Evolutionary conservation across 2,888 invertebrate species (phyloP).

Genomic region (Drosophila meridiana): DNA sequence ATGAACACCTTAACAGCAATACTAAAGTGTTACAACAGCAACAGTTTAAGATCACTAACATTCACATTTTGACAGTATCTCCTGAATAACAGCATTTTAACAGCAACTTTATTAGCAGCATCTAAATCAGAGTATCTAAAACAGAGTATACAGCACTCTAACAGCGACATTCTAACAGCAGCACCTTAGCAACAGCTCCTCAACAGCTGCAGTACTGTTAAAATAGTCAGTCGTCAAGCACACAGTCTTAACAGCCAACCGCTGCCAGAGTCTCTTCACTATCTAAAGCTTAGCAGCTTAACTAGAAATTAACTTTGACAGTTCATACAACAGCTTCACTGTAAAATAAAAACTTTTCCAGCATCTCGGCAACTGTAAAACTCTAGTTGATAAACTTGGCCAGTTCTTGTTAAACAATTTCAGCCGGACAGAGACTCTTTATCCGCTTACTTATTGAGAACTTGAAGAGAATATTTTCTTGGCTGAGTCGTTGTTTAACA

Average conservation of each 20-base stretch:
- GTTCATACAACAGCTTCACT: conserved; percentile 1
- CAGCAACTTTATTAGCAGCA: no score
- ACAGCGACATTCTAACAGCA: neutral
- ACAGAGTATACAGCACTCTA: neutral
- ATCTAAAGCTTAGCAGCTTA: neutral
- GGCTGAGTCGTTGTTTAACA: neutral
- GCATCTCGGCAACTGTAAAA: neutral
- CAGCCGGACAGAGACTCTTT: neutral
- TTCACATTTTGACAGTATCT: no score
- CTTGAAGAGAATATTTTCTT: neutral
- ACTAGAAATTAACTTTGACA: conserved; percentile 1
- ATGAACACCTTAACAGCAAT: neutral
- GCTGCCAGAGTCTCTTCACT: neutral
- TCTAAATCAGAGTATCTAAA: neutral
- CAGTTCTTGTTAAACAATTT: neutral
- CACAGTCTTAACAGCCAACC: neutral
- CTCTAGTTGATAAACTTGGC: neutral
- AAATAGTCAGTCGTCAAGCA: neutral
- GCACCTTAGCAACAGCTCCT: neutral
- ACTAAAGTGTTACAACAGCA: no score
- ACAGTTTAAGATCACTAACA: no score
- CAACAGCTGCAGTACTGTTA: neutral
- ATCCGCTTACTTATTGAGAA: neutral
- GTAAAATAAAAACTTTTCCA: neutral
- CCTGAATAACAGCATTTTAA: no score